Evolutionary conservation across 2,888 invertebrate species (phyloP).

Genomic region (Brachyptera risi): DNA sequence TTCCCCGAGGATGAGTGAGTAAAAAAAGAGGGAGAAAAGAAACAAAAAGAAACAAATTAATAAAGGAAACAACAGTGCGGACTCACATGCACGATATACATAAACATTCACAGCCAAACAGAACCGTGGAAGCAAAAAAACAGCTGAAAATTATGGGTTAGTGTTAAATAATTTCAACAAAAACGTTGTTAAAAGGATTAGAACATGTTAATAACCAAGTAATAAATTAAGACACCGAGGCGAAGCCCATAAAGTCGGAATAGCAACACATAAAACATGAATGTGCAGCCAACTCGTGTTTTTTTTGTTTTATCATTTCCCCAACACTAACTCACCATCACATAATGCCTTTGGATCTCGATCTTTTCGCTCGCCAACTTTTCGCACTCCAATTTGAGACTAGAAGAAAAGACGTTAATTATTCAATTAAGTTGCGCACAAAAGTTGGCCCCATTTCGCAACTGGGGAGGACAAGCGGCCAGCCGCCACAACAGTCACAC

Average conservation of each 20-base stretch:
- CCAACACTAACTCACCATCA: constrained; percentile 66
- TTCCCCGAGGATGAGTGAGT: constrained; percentile 14
- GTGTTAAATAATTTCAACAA: constrained; percentile 16
- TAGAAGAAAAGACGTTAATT: constrained; percentile 37
- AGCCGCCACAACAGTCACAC: too few relatives aligned
- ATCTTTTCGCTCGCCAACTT: constrained; percentile 85
- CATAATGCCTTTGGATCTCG: constrained; percentile 86
- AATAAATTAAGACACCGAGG: background rate
- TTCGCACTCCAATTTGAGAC: constrained; percentile 83
- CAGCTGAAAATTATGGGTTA: constrained; percentile 22
- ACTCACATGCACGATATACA: constrained; percentile 12
- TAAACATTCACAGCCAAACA: constrained; percentile 6
- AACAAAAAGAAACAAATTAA: constrained; percentile 33
- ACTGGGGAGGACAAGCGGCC: too few relatives aligned
- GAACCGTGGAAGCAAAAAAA: background rate
- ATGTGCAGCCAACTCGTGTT: background rate
- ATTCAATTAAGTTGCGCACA: background rate
- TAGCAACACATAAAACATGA: constrained; percentile 1
- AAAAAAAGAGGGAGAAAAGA: constrained; percentile 33
- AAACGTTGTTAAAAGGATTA: constrained; percentile 12
- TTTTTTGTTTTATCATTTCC: too few relatives aligned
- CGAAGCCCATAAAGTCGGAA: background rate
- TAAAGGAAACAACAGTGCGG: constrained; percentile 43
- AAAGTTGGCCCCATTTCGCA: too few relatives aligned
- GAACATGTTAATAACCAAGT: constrained; percentile 11